Base-by-base conservation (phyloP, 2,888 invertebrate species). In the Polyommatus iphigenia region DNA sequence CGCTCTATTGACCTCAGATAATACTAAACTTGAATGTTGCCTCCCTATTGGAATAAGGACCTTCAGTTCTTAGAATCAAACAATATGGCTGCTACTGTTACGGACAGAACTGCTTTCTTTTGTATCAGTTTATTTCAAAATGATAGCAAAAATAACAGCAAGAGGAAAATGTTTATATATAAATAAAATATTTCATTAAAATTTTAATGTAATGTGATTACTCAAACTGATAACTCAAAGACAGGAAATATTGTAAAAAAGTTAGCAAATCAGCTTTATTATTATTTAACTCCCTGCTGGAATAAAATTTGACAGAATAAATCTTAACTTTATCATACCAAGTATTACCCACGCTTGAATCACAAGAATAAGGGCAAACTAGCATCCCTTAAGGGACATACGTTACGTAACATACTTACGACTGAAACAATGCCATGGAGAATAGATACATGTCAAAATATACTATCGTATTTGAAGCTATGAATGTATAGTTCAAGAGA, bases 11-110 rank as follows among this genome's bases (percentile, higher is more conserved):
- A 89, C 90, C 91, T 89, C 86, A 90, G 90, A 91, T 92, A 92
- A 92, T 93, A 92, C 92, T 91, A 91, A 92, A 92, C 89, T 93
- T 92, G 89, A 90, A 91, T 90, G 91, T 90, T 90, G 90, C 87
- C 90, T 87, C 84, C 89, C 91, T 92, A 91, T 92, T 90, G 92
- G 91, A 91, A 91, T 85, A 86, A 91, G 89, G 90, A 87, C 89
- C 88, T 90, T 90, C 90, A 91, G 91, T 91, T 91, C 87, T 85
- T 84, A 84, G 85, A 87, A 86, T 85, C 84, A 90, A 91, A 91
- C 91, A 91, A 91, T 90, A 88, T 87, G 13, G 20, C 84, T 85
- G 77, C 88, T 86, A 90, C 87, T 83, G 86, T 85, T 85, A 83
- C 73, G 80, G 20, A 81, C 83, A 85, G 80, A 87, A 87, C 84